These are phyloP conservation scores for Melanostoma mellinum DNA, from an alignment of 2,888 invertebrate genomes.

Conservation along the genomic window DNA sequence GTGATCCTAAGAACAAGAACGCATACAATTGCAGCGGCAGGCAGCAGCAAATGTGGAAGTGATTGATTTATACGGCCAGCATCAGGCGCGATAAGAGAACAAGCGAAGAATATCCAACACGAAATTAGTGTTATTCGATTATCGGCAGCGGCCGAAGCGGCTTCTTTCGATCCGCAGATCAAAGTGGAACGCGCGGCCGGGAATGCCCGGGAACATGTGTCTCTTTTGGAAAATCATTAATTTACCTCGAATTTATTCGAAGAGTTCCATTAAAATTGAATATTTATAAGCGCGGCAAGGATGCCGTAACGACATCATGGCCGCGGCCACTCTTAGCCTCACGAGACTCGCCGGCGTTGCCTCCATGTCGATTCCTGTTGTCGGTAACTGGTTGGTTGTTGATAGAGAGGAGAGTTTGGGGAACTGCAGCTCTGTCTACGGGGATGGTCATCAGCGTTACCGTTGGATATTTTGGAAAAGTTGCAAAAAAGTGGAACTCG, in stretches of 20 bases:
- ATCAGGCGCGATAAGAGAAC: conserved; percentile 74
- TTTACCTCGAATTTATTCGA: conserved; percentile 78
- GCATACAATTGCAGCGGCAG: conserved; percentile 44
- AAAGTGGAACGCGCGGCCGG: conserved; percentile 67
- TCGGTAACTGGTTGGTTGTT: conserved; percentile 51
- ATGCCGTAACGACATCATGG: conserved; percentile 68
- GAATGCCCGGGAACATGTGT: conserved; percentile 77
- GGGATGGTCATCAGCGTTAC: conserved; percentile 32
- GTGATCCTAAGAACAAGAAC: conserved; percentile 34
- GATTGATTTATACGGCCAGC: conserved; percentile 75
- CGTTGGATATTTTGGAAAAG: no score
- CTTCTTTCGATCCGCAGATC: conserved; percentile 71
- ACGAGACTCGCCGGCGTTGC: conserved; percentile 67
- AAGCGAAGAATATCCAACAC: conserved; percentile 74
- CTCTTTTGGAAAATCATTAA: conserved; percentile 78
- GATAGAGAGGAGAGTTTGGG: conserved; percentile 10
- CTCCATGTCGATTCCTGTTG: conserved; percentile 8
- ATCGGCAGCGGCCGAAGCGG: conserved; percentile 57
- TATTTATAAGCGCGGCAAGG: conserved; percentile 76
- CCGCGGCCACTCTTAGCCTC: conserved; percentile 33
- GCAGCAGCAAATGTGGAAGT: conserved; percentile 47
- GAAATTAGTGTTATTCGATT: conserved; percentile 75
- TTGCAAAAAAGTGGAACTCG: no score
- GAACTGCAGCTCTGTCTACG: conserved; percentile 8
- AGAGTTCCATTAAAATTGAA: conserved; percentile 78